Conservation (phyloP, 2,113 vertebrate genomes). For the Trichechus manatus region DNA sequence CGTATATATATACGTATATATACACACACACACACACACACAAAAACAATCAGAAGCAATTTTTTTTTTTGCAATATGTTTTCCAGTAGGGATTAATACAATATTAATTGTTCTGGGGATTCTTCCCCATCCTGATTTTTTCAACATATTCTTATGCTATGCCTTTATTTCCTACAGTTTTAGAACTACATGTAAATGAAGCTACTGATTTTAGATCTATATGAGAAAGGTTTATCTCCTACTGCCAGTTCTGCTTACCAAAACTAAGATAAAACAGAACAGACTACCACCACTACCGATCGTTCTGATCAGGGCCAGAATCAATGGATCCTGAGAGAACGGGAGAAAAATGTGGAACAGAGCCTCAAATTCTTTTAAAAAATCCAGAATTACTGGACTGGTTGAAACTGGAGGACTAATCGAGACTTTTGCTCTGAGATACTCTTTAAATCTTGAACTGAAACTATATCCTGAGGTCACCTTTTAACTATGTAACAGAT, state of each 20-base stretch:
- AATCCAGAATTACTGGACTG: no score
- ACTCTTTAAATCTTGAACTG: no score
- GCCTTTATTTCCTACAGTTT: not conserved
- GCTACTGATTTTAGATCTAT: not conserved
- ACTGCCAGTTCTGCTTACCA: not conserved
- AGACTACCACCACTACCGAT: not conserved
- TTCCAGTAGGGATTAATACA: constrained; percentile 40
- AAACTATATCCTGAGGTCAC: no score
- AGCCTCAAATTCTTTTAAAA: no score
- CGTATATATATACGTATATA: not conserved
- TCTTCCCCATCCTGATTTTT: constrained; percentile 22
- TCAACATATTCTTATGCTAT: not conserved
- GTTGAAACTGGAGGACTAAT: no score
- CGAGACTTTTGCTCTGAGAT: no score
- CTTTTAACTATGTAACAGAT: no score
- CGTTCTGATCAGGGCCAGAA: no score
- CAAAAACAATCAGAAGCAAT: not conserved
- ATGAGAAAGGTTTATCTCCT: constrained; percentile 27
- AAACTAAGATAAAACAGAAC: constrained; percentile 12
- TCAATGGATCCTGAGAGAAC: no score
- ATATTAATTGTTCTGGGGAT: not conserved
- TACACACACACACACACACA: not conserved
- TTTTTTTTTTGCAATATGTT: not conserved
- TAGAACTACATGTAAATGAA: not conserved
- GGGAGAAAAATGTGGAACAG: no score